Conservation (phyloP, 2,113 vertebrate species). For the Rostratula benghalensis region DNA sequence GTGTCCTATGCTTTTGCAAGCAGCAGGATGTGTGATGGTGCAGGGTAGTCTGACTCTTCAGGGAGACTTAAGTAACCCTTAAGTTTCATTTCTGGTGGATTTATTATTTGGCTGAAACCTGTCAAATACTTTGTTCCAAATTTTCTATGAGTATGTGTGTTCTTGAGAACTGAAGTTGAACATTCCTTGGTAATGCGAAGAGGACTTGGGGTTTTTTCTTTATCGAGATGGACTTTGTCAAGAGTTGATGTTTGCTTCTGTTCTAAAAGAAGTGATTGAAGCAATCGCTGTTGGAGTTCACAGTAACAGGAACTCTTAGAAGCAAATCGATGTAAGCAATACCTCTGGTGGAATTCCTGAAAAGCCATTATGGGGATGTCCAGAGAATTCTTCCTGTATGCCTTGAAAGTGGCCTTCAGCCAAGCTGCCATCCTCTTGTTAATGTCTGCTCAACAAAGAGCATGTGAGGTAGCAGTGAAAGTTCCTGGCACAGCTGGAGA, state of each 20-base stretch:
- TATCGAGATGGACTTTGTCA: rapidly evolving
- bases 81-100: not conserved
- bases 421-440: not conserved
- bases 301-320: not conserved
- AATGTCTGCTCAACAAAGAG: not conserved
- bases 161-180: not conserved
- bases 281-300: not conserved
- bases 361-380: not conserved
- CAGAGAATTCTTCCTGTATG: not conserved
- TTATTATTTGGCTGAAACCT: not conserved
- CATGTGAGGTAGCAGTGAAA: not conserved
- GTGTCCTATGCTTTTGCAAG: not conserved
- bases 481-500: not conserved
- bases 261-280: not conserved
- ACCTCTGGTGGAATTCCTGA: not conserved
- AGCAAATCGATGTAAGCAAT: not conserved
- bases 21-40: not conserved
- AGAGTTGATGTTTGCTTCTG: not conserved
- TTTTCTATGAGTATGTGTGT: not conserved
- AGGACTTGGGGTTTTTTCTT: not conserved
- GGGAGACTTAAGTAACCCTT: not conserved
- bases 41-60: not conserved
- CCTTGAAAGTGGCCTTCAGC: not conserved
- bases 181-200: not conserved
- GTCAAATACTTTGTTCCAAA: not conserved